These are phyloP conservation scores for Diploptera punctata DNA, from an alignment of 2,888 invertebrate species.

Conservation along the genomic window DNA sequence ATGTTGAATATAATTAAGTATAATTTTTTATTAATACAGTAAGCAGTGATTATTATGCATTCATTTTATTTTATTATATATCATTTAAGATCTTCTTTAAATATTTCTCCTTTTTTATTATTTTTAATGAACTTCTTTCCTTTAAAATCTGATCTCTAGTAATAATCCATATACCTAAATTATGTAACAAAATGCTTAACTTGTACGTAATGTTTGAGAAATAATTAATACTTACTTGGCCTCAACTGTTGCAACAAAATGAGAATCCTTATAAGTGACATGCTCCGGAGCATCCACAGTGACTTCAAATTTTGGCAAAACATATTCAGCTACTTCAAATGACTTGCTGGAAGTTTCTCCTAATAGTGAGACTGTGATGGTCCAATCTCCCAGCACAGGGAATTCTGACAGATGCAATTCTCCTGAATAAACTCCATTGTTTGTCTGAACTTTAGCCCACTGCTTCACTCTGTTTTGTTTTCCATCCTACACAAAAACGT, in stretches of 20 bases:
- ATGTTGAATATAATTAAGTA: no score
- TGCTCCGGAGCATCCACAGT: constrained; percentile 82
- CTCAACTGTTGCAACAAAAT: constrained; percentile 78
- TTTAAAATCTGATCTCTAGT: no score
- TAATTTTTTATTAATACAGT: no score
- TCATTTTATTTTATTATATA: no score
- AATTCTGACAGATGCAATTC: constrained; percentile 79
- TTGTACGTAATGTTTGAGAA: no score
- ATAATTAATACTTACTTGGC: constrained; percentile 74
- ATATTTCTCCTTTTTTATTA: neutral
- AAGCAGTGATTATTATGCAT: no score
- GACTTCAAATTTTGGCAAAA: constrained; percentile 93
- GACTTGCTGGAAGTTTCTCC: constrained; percentile 72
- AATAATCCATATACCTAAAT: no score
- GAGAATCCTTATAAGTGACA: constrained; percentile 79
- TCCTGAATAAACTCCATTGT: constrained; percentile 76
- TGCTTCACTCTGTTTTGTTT: constrained; percentile 82
- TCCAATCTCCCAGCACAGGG: constrained; percentile 90
- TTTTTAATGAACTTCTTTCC: no score
- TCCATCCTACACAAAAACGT: constrained; percentile 65
- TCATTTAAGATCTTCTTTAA: neutral
- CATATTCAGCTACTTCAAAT: constrained; percentile 87
- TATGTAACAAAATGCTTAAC: no score
- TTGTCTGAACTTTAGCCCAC: constrained; percentile 71
- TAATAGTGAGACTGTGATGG: constrained; percentile 70